phyloP scores from a whole-genome alignment of 1,140 invertebrate genomes.

The Parasteatoda tepidariorum region DNA sequence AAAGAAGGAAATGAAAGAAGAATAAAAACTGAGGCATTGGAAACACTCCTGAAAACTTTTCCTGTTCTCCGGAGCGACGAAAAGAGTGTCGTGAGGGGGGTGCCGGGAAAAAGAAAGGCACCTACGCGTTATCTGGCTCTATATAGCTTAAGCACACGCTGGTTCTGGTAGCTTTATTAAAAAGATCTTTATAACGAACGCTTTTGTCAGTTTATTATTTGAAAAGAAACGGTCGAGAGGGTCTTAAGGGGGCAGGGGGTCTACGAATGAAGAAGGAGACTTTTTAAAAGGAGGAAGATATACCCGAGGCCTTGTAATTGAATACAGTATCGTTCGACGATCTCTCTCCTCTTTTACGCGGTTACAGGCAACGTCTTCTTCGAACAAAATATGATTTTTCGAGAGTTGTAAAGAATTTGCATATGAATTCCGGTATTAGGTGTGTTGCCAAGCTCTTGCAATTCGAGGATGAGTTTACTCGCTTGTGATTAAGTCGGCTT shows the following conservation, averaged over 20 bases:
- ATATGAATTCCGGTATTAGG: slow-evolving; percentile 52
- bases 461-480: slow-evolving; percentile 10
- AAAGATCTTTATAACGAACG: slow-evolving; percentile 60
- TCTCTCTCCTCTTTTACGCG: background rate
- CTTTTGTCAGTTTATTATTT: slow-evolving; percentile 61
- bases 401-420: slow-evolving; percentile 41
- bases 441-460: slow-evolving; percentile 19
- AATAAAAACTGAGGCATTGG: slow-evolving; percentile 10
- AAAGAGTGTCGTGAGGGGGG: background rate
- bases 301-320: slow-evolving; percentile 42
- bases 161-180: slow-evolving; percentile 46
- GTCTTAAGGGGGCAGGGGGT: background rate
- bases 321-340: slow-evolving; percentile 24
- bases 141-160: slow-evolving; percentile 47
- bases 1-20: background rate
- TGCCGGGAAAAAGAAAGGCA: background rate
- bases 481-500: slow-evolving; percentile 37
- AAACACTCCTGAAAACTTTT: slow-evolving; percentile 40
- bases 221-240: slow-evolving; percentile 53
- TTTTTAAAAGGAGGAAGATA: slow-evolving; percentile 6
- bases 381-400: slow-evolving; percentile 54
- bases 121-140: slow-evolving; percentile 23
- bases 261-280: slow-evolving; percentile 11
- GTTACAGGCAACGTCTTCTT: background rate
- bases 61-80: slow-evolving; percentile 11